phyloP scores from a whole-genome alignment of 2,797 vertebrate genomes.

The Channa striata region DNA sequence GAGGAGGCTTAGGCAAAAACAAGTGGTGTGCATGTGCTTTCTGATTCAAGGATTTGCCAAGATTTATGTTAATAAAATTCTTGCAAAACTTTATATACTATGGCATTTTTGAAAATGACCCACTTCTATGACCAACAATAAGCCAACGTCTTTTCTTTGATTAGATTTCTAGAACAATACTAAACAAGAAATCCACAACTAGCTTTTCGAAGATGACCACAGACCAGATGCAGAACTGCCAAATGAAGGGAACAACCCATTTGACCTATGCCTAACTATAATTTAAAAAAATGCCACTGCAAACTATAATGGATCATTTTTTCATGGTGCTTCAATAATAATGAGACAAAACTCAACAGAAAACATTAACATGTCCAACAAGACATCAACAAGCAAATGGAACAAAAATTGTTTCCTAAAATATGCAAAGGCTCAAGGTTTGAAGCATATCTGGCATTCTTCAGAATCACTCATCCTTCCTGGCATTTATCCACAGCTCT shows the following conservation, averaged over 20 bases:
- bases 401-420: not conserved
- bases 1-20: conserved; percentile 26
- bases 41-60: conserved; percentile 4
- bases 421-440: not conserved
- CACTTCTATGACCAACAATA: too few species aligned
- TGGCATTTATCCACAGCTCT: conserved; percentile 32
- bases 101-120: conserved; percentile 28
- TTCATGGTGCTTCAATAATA: not conserved
- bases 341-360: not conserved
- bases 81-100: conserved; percentile 38
- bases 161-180: conserved; percentile 1
- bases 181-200: not conserved
- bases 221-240: not conserved
- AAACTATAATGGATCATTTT: not conserved
- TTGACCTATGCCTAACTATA: not conserved
- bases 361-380: too few species aligned
- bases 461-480: conserved; percentile 7
- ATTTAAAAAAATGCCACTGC: not conserved
- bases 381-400: not conserved
- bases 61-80: conserved; percentile 10
- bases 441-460: conserved; percentile 14
- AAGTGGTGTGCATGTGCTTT: conserved; percentile 48
- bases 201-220: not conserved
- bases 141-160: conserved; percentile 5
- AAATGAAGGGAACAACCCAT: not conserved